A percentile compares a stretch with the other conserved stretches of the same genome.
These are phyloP conservation scores for Choreutis nemorana DNA, from an alignment of 2,888 invertebrate genomes.

Conservation along the genomic window DNA sequence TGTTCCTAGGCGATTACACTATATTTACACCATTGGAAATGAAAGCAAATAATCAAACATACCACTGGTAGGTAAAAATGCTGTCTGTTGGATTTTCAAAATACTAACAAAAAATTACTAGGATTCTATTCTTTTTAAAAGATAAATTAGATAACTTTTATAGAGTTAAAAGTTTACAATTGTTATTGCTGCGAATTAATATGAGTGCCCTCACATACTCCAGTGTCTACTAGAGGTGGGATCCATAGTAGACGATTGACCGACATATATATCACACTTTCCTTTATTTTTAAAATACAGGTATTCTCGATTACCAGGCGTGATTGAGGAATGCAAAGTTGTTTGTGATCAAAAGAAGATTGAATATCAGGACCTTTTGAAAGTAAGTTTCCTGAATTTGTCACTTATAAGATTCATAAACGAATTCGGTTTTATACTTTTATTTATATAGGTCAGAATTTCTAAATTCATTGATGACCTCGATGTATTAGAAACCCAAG, in stretches of 20 bases:
- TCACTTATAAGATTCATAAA: neutral
- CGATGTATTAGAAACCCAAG: conserved; percentile 78
- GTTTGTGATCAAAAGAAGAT: conserved; percentile 82
- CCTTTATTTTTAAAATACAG: conserved; percentile 24
- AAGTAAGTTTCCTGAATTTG: conserved; percentile 38
- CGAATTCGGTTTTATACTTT: conserved; percentile 12
- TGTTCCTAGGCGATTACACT: conserved; percentile 86
- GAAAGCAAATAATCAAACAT: conserved; percentile 87
- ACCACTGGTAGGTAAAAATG: conserved; percentile 78
- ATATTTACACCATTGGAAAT: conserved; percentile 84
- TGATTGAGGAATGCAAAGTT: conserved; percentile 83
- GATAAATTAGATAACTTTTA: too few species aligned
- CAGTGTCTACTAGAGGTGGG: too few species aligned
- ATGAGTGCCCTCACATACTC: too few species aligned
- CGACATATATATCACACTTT: too few species aligned
- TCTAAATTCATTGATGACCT: conserved; percentile 85
- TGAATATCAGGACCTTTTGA: conserved; percentile 86
- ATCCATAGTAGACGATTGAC: too few species aligned
- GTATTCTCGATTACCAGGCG: conserved; percentile 80
- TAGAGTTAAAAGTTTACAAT: too few species aligned
- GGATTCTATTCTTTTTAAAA: too few species aligned
- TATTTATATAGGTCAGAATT: conserved; percentile 62
- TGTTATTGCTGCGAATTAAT: too few species aligned
- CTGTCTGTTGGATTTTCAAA: too few species aligned
- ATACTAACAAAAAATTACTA: too few species aligned